These are phyloP conservation scores for Drosophila quinaria DNA, from an alignment of 2,888 invertebrate species.

Conservation along the genomic window DNA sequence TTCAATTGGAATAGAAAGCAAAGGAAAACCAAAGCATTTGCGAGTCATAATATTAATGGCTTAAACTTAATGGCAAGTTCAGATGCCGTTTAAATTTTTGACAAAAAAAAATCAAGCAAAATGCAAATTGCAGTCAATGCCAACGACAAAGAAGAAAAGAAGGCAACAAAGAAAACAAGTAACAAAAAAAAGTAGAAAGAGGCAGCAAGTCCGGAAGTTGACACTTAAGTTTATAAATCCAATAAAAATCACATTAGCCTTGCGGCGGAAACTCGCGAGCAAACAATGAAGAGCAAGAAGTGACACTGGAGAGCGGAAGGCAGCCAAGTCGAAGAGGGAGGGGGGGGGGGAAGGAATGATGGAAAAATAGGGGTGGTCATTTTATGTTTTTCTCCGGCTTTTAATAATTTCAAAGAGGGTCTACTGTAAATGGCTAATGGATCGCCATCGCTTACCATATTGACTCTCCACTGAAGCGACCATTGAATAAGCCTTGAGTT, in stretches of 20 bases:
- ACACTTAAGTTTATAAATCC: slow-evolving; percentile 78
- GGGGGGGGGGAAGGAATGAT: slow-evolving; percentile 10
- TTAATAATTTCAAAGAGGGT: slow-evolving; percentile 54
- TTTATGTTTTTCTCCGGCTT: too few relatives aligned
- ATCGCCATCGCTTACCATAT: slow-evolving; percentile 40
- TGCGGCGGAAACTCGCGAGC: slow-evolving; percentile 66
- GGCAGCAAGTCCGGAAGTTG: slow-evolving; percentile 65
- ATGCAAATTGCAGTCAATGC: slow-evolving; percentile 51
- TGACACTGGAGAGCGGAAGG: slow-evolving; percentile 48
- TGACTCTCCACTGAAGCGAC: slow-evolving; percentile 44
- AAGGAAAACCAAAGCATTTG: slow-evolving; percentile 38
- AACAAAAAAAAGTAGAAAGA: slow-evolving; percentile 17
- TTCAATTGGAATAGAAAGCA: slow-evolving; percentile 51
- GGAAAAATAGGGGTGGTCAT: too few relatives aligned
- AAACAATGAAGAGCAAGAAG: slow-evolving; percentile 61
- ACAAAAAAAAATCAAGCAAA: slow-evolving; percentile 5
- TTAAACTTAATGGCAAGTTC: slow-evolving; percentile 46
- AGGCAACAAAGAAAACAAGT: neutral
- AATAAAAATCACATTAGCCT: slow-evolving; percentile 80
- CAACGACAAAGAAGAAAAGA: slow-evolving; percentile 1
- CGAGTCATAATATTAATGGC: slow-evolving; percentile 56
- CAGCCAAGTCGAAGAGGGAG: neutral
- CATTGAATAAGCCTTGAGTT: slow-evolving; percentile 25
- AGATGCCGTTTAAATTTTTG: slow-evolving; percentile 48
- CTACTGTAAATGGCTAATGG: slow-evolving; percentile 47